These are phyloP conservation scores for Kryptolebias ocellatus DNA, from an alignment of 2,797 vertebrate species.

Conservation along the genomic window DNA sequence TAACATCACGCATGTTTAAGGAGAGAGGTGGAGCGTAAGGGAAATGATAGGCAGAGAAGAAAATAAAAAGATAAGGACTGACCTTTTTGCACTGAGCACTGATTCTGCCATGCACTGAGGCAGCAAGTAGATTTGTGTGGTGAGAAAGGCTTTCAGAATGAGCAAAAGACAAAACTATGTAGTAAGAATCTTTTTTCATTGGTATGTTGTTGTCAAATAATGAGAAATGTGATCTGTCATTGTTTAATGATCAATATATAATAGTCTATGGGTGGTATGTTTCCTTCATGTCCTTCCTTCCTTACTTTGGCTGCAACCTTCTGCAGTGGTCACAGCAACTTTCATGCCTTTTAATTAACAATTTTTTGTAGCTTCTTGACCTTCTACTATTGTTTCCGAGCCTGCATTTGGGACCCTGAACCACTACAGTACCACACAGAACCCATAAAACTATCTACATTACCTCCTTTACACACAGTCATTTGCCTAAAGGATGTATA, in stretches of 20 bases:
- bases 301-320: too few species aligned
- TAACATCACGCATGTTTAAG: constrained; percentile 46
- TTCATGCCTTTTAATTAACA: too few species aligned
- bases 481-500: constrained; percentile 48
- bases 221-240: constrained; percentile 10
- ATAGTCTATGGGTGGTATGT: neutral
- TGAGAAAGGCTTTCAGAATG: constrained; percentile 52
- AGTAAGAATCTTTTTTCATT: constrained; percentile 25
- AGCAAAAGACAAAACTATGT: constrained; percentile 36
- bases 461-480: constrained; percentile 27
- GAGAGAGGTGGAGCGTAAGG: constrained; percentile 15
- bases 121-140: constrained; percentile 49
- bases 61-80: constrained; percentile 59
- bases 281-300: too few species aligned
- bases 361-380: too few species aligned
- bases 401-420: neutral
- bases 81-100: constrained; percentile 57
- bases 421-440: too few species aligned
- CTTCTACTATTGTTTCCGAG: neutral
- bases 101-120: constrained; percentile 59
- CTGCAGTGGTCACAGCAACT: too few species aligned
- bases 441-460: too few species aligned
- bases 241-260: constrained; percentile 14
- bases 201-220: constrained; percentile 29
- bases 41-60: constrained; percentile 16